Base-by-base conservation (phyloP, 2,797 vertebrate genomes). In the Novumbra hubbsi region DNA sequence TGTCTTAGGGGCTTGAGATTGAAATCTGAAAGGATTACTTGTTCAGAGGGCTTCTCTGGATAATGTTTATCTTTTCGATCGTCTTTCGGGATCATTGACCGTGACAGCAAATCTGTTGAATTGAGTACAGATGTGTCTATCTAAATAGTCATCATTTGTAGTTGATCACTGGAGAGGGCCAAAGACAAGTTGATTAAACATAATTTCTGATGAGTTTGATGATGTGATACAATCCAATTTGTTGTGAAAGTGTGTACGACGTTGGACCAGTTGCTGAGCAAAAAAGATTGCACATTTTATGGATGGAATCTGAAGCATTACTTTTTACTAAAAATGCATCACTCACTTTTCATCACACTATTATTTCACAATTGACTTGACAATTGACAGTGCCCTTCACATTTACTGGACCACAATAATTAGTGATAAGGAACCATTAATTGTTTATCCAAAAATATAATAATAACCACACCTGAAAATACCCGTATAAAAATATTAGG, bases 71-170 rank as follows among this genome's bases (percentile, higher is more conserved):
- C 89, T 89, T 72, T 77, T 78, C 81, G 80, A 88, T 89, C 81
- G 82, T 89, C 86, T 87, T 81, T 64, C 76, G 3, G 87, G 85
- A 88, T 89, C 85, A 78, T 34, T 85, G 77, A 80, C 28, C 82
- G 77, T 80, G 78, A 86, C 80, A 71, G 86, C 79, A 41, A 84
- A 81, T 72, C 71, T 82, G 74, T 73, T 73, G 80, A 89, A 92
- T 89, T 89, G 83, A 80, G 81, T 79, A 84, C 91, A 90, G 88
- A 91, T 91, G 89, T 90, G 87, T 89, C 79, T 84, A 72, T 55
- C 76, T 72, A 65, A 81, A 88, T 55, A 80, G 87, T 88, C 88
- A 91, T 90, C 88, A 89, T 45, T 1, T 17, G 76, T 82, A 80
- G 78, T 73, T 87, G 86, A 90, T 87, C 85, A 78, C 86, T 63